Conservation (phyloP, 2,888 invertebrate genomes). For the Pristionchus japonicus region DNA sequence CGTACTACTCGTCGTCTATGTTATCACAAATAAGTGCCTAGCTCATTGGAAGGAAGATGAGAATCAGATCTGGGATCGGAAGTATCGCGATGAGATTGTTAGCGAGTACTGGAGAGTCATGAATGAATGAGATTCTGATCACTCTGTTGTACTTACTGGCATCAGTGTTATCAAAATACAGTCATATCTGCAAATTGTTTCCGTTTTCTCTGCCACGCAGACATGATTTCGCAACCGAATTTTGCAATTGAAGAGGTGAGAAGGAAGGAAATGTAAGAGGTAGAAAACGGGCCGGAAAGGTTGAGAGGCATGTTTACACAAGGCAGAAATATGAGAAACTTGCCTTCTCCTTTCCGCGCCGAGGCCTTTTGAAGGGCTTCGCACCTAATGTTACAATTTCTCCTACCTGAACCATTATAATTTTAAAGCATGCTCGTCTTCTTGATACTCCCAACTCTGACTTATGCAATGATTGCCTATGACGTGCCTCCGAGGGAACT, state of each 20-base stretch:
- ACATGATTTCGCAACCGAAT: not conserved
- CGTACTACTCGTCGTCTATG: too few relatives aligned
- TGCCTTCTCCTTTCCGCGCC: not conserved
- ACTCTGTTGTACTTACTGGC: too few relatives aligned
- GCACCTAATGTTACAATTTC: not conserved
- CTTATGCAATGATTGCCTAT: not conserved
- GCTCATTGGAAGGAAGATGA: too few relatives aligned
- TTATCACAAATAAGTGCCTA: too few relatives aligned
- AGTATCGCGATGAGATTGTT: too few relatives aligned
- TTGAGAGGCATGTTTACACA: not conserved
- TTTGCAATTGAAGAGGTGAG: not conserved
- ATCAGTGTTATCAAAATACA: too few relatives aligned
- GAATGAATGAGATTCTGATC: not conserved
- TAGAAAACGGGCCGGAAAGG: not conserved
- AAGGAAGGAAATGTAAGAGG: not conserved
- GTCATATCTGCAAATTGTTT: not conserved
- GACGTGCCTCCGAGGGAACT: not conserved
- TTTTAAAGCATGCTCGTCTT: not conserved
- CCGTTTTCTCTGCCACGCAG: not conserved
- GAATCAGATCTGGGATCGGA: too few relatives aligned
- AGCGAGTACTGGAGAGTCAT: not conserved
- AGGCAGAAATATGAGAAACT: not conserved
- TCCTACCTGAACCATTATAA: too few relatives aligned
- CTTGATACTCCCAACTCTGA: not conserved
- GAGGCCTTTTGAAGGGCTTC: not conserved